Evolutionary conservation across 2,113 vertebrate genomes (phyloP).

Genomic region (western clawed frog (Xenopus tropicalis)): UCB_Xtro_10.0 CM004445.2:5326501-5327000

Average conservation of each 20-base stretch:
- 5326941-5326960: too few relatives aligned
- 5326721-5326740: conserved; percentile 1
- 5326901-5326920: too few relatives aligned
- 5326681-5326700: conserved; percentile 64
- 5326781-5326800: neutral
- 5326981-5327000: too few relatives aligned
- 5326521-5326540: conserved; percentile 71
- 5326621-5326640: conserved; percentile 72
- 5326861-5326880: too few relatives aligned
- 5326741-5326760: neutral
- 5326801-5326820: too few relatives aligned
- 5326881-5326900: too few relatives aligned
- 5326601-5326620: conserved; percentile 55
- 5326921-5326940: too few relatives aligned
- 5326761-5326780: neutral
- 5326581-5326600: conserved; percentile 48
- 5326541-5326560: conserved; percentile 52
- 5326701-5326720: neutral
- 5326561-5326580: conserved; percentile 50
- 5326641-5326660: conserved; percentile 67
- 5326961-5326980: too few relatives aligned
- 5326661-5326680: conserved; percentile 69
- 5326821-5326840: too few relatives aligned
- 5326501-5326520: conserved; percentile 58
- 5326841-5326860: too few relatives aligned